Base-by-base conservation (phyloP, 2,113 vertebrate species). In the Pollimyrus isidori region DNA sequence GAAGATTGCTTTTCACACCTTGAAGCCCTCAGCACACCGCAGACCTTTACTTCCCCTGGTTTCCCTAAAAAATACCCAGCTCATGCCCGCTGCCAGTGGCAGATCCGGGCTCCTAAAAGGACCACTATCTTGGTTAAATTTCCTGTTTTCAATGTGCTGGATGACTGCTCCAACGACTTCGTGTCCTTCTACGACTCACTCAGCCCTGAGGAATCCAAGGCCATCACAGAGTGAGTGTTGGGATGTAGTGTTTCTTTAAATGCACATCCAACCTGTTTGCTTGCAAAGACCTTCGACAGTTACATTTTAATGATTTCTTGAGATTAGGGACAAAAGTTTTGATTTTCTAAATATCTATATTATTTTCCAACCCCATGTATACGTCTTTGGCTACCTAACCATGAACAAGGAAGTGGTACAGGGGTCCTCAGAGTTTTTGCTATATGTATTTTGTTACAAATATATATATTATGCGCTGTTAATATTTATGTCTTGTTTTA, bases 151-250 rank as follows among this genome's bases (percentile, higher is more conserved):
- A 26, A 95, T 89, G 90, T 95, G 11, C 95, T 96, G 92, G 96
- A 96, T n/a, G 94, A 96, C 91, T 96, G 96, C 92, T 45, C 48
- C 0, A 92, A 93, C 0, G 95, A 96, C 92, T 96, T 94, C 87
- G 95, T 96, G 76, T 93, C 87, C 89, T 94, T 96, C 88, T 96
- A 92, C 48, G 93, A 96, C 92, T 96, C 96, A 0, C 90, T 96
- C 88, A 96, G 95, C 91, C 93, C 96, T 1, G 96, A 95, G 0
- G 76, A 93, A 2, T 92, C 94, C 45, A 93, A 93, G 69, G 93
- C 94, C 86, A 95, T 96, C 90, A 96, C 95, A 84, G 86, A 92
- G 96, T 96, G 92, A 96, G 96, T 94, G 30, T 2, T 13, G 21
- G 56, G 80, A 4, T 46, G 1, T 87, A 42, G 6, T 7, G 17